These are phyloP conservation scores for Tribolium madens DNA, from an alignment of 1,140 invertebrate genomes.

Conservation along the genomic window DNA sequence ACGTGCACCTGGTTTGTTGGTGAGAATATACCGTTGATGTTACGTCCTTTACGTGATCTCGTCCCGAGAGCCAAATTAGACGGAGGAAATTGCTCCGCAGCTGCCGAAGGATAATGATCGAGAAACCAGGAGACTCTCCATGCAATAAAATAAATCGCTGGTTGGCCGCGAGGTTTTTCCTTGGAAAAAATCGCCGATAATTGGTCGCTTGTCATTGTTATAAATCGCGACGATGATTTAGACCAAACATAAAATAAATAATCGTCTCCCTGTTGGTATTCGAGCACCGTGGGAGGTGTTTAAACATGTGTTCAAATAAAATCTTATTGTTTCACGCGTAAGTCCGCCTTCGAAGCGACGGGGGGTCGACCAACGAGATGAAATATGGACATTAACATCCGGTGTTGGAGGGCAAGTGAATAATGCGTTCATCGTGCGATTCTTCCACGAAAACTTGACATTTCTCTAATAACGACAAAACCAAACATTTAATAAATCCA, in stretches of 20 bases:
- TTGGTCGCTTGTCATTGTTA: background rate
- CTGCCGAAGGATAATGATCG: conserved; percentile 19
- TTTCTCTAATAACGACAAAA: conserved; percentile 15
- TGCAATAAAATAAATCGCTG: background rate
- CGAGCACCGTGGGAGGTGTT: conserved; percentile 56
- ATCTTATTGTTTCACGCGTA: conserved; percentile 61
- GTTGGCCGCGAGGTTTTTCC: background rate
- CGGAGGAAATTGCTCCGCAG: conserved; percentile 39
- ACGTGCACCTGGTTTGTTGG: conserved; percentile 24
- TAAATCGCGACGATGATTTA: conserved; percentile 18
- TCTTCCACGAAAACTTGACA: conserved; percentile 20
- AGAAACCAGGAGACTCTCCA: background rate
- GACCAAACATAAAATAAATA: conserved; percentile 8
- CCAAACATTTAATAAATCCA: conserved; percentile 25
- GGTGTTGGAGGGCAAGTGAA: conserved; percentile 10
- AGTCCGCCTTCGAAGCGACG: conserved; percentile 51
- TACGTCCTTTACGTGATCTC: conserved; percentile 5
- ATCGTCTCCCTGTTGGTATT: conserved; percentile 8
- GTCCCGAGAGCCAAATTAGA: background rate
- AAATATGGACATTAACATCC: conserved; percentile 42
- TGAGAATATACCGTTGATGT: background rate
- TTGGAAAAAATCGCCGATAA: background rate
- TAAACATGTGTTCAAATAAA: conserved; percentile 63
- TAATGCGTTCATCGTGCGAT: background rate
- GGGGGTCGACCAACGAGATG: conserved; percentile 29